Evolutionary conservation across 2,797 vertebrate species (phyloP).

Genomic region (Calcarius lapponicus): DNA sequence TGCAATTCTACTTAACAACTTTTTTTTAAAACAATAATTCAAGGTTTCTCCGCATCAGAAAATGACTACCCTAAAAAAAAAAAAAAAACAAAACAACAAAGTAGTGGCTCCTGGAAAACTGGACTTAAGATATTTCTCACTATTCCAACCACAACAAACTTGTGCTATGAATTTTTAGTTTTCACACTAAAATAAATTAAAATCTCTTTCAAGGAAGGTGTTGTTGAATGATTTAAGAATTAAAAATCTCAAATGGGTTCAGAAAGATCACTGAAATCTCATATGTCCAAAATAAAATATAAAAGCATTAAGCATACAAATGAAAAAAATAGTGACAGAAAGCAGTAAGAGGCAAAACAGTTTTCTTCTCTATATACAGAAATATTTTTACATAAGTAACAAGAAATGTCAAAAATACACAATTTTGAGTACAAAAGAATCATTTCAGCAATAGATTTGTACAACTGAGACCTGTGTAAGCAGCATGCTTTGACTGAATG

Average conservation of each 20-base stretch:
- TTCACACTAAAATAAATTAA: constrained; percentile 66
- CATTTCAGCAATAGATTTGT: constrained; percentile 57
- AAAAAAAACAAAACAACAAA: background rate
- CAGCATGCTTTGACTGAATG: constrained; percentile 60
- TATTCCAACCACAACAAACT: constrained; percentile 51
- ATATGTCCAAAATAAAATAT: constrained; percentile 31
- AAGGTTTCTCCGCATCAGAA: constrained; percentile 24
- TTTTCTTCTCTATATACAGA: constrained; percentile 66
- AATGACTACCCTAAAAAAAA: background rate
- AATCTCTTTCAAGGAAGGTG: constrained; percentile 37
- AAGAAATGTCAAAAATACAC: constrained; percentile 67
- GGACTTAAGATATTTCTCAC: constrained; percentile 25
- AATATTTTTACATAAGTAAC: constrained; percentile 65
- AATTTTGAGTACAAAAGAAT: constrained; percentile 48
- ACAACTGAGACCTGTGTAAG: constrained; percentile 47
- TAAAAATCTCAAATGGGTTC: background rate
- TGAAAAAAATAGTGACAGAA: constrained; percentile 14
- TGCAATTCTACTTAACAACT: constrained; percentile 11
- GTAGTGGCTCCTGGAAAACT: constrained; percentile 35
- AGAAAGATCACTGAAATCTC: constrained; percentile 44
- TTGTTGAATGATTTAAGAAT: constrained; percentile 11
- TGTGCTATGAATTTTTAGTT: constrained; percentile 59
- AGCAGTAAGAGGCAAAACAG: background rate
- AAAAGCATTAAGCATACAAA: constrained; percentile 35
- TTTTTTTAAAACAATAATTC: constrained; percentile 57